Conservation (phyloP, 2,113 vertebrate species). For the human region DNA sequence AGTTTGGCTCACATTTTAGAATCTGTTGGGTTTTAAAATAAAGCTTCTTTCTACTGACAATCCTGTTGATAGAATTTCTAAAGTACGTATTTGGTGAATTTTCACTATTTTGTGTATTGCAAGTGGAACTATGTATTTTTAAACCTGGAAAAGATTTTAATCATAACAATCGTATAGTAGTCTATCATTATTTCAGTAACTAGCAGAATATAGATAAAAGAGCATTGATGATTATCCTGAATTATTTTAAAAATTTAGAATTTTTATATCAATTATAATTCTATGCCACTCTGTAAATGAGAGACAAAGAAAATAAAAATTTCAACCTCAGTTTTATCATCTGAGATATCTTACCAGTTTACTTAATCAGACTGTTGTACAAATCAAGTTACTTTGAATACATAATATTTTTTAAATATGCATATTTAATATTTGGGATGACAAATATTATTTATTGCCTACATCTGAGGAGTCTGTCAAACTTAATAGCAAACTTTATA, state of each 20-base stretch:
- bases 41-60: not conserved
- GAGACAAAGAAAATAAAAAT: not conserved
- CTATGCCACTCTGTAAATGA: not conserved
- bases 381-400: not conserved
- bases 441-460: not conserved
- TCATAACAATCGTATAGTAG: not conserved
- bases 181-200: not conserved
- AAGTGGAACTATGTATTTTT: not conserved
- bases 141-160: not conserved
- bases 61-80: not conserved
- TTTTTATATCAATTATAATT: not conserved
- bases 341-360: not conserved
- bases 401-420: not conserved
- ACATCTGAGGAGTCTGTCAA: not conserved
- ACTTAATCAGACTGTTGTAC: not conserved
- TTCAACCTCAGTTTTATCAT: not conserved
- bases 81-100: not conserved
- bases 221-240: not conserved
- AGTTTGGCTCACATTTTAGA: not conserved
- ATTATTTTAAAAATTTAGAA: not conserved
- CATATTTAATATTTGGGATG: not conserved
- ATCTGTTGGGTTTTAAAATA: not conserved
- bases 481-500: not conserved
- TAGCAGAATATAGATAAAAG: not conserved
- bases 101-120: not conserved